Evolutionary conservation across 2,113 vertebrate genomes (phyloP).

Genomic region (Bubo blakistoni): DNA sequence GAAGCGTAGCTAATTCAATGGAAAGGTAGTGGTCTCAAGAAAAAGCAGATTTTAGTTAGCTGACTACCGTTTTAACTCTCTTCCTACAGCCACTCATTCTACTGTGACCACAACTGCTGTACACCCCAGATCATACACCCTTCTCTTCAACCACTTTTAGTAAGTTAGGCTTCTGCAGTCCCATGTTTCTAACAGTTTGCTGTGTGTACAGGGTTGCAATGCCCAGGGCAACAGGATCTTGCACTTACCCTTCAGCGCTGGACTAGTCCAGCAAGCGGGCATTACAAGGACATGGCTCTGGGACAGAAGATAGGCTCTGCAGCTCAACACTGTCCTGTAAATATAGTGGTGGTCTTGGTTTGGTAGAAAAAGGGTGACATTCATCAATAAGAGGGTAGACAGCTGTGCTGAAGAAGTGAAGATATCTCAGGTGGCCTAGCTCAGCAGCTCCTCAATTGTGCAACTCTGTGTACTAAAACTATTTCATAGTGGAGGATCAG

Average conservation of each 20-base stretch:
- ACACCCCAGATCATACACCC: no score
- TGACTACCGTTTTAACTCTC: background rate
- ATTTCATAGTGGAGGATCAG: background rate
- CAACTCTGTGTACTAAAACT: rapidly evolving
- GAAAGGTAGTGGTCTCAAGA: background rate
- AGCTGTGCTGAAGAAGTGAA: background rate
- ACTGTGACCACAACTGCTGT: background rate
- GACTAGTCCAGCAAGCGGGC: background rate
- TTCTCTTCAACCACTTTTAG: background rate
- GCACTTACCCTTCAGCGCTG: background rate
- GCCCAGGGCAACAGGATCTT: background rate
- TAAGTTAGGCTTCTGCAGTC: background rate
- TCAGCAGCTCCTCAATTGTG: background rate
- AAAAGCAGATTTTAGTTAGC: background rate
- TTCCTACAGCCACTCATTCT: rapidly evolving
- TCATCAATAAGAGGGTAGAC: background rate
- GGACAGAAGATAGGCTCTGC: background rate
- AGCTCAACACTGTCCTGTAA: background rate
- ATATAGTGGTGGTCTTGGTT: background rate
- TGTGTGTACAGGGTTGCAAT: background rate
- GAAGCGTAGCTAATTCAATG: background rate
- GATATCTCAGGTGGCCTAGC: background rate
- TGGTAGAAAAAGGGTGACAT: background rate
- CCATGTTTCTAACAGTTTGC: background rate
- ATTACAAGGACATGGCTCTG: background rate